A percentile compares a stretch with the other conserved stretches of the same genome.
phyloP scores from a whole-genome alignment of 2,888 invertebrate species.

The Sarcophaga subvicina region DNA sequence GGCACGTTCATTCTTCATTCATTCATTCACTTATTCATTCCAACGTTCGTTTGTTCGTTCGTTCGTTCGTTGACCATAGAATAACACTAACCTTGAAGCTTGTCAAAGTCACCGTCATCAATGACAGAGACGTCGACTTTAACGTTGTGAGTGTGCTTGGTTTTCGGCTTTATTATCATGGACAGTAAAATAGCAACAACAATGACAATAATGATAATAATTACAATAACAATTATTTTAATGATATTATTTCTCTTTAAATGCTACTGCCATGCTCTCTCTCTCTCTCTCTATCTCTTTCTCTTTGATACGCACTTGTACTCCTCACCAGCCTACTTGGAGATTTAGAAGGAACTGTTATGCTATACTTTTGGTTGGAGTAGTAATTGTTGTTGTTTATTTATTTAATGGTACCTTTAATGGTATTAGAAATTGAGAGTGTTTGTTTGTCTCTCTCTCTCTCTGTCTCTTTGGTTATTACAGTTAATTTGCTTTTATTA shows the following conservation, averaged over 20 bases:
- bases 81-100: conserved; percentile 68
- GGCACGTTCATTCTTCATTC: no score
- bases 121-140: background rate
- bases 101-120: conserved; percentile 65
- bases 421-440: background rate
- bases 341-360: no score
- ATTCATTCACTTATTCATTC: no score
- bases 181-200: background rate
- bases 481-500: conserved; percentile 42
- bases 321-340: no score
- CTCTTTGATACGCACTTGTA: background rate
- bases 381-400: no score
- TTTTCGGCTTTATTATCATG: background rate
- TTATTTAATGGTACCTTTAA: background rate
- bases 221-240: background rate
- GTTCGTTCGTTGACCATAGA: conserved; percentile 69
- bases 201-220: background rate
- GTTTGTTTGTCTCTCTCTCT: background rate
- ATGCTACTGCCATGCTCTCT: background rate
- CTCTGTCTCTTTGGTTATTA: background rate
- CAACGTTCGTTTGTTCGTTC: conserved; percentile 18
- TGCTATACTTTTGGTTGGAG: no score
- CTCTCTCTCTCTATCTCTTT: background rate
- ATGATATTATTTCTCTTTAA: background rate
- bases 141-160: background rate